These are phyloP conservation scores for Encarsia formosa DNA, from an alignment of 2,888 invertebrate genomes.

Conservation along the genomic window DNA sequence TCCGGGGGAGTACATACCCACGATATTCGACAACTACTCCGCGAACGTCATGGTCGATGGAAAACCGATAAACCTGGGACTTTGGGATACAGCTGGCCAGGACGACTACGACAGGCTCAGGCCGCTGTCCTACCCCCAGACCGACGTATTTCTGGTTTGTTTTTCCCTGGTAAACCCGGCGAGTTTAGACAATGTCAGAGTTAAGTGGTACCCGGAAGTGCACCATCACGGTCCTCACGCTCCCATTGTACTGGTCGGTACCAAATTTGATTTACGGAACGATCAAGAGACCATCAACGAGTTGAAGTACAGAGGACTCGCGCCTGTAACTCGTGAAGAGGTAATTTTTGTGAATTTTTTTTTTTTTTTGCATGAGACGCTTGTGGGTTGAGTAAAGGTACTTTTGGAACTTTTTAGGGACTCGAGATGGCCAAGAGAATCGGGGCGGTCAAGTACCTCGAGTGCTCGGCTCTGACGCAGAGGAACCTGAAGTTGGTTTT, in stretches of 20 bases:
- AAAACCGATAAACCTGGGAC: constrained; percentile 94
- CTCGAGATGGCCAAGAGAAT: constrained; percentile 96
- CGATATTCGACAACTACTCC: constrained; percentile 98
- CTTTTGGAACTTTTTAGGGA: no score
- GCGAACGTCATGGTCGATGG: constrained; percentile 99
- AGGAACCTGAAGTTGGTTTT: constrained; percentile 98
- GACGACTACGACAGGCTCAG: constrained; percentile 96
- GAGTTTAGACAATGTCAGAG: constrained; percentile 98
- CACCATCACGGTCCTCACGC: constrained; percentile 98
- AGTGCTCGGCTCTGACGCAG: constrained; percentile 96
- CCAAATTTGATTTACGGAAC: constrained; percentile 95
- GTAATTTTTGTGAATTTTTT: no score
- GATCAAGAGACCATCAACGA: constrained; percentile 96
- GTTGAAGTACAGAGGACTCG: constrained; percentile 92
- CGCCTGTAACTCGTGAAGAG: constrained; percentile 97
- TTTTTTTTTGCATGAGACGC: no score
- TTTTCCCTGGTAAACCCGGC: constrained; percentile 99
- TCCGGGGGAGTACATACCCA: constrained; percentile 99
- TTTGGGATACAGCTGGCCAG: constrained; percentile 96
- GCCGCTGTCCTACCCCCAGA: constrained; percentile 96
- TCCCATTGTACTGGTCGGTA: constrained; percentile 97
- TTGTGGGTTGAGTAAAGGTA: no score
- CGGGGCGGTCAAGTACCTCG: constrained; percentile 94
- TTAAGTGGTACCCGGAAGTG: constrained; percentile 99
- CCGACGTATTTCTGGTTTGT: constrained; percentile 97